Evolutionary conservation across 2,888 invertebrate species (phyloP).

Genomic region (Campoletis raptor): DNA sequence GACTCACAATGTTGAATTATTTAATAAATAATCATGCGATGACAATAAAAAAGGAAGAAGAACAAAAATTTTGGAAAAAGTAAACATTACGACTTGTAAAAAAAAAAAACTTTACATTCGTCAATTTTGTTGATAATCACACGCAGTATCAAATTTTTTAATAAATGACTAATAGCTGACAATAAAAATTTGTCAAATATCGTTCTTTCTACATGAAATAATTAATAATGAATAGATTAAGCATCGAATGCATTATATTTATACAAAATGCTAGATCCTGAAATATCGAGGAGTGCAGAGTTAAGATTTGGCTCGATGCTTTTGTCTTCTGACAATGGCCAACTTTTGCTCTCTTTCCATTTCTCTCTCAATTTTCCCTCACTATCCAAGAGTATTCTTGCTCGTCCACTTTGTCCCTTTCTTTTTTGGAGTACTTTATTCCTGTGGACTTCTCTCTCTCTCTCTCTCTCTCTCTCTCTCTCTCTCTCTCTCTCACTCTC

Average conservation of each 20-base stretch:
- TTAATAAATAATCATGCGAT: too few species aligned
- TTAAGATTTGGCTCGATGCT: constrained; percentile 72
- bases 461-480: constrained; percentile 19
- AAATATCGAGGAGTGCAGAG: constrained; percentile 58
- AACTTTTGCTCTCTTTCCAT: constrained; percentile 70
- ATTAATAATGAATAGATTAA: not conserved
- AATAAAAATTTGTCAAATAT: not conserved
- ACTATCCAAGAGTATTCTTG: constrained; percentile 13
- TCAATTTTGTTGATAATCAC: not conserved
- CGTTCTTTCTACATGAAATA: not conserved
- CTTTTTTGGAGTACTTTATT: constrained; percentile 1
- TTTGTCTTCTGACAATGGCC: constrained; percentile 76
- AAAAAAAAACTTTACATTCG: not conserved
- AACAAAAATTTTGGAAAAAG: not conserved
- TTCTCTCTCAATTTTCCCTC: constrained; percentile 38
- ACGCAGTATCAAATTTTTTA: not conserved
- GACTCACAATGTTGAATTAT: too few species aligned
- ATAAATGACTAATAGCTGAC: not conserved
- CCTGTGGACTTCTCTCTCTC: constrained; percentile 14
- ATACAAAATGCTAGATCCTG: not conserved
- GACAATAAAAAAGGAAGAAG: not conserved
- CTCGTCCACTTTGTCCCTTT: constrained; percentile 12
- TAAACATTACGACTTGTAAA: not conserved
- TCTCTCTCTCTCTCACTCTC: constrained; percentile 1
- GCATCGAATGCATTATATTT: constrained; percentile 18